A percentile compares a stretch with the other conserved stretches of the same genome.
phyloP scores from a whole-genome alignment of 2,113 vertebrate genomes.

The Megaceryle maxima region DNA sequence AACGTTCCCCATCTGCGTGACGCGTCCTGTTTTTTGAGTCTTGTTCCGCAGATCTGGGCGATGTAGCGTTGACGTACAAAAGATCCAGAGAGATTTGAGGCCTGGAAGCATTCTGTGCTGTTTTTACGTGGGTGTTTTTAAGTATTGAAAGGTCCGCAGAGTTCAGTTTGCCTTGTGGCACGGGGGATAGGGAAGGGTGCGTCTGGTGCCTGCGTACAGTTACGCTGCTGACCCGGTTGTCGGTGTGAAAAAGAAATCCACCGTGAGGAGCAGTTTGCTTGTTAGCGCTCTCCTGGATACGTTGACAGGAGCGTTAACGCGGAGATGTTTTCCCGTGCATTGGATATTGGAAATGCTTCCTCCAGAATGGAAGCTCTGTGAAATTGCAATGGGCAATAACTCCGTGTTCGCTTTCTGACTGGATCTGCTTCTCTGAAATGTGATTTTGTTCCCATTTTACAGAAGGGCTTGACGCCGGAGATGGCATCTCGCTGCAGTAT shows the following conservation, averaged over 20 bases:
- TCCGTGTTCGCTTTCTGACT: background rate
- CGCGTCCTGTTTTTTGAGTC: background rate
- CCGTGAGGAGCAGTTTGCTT: background rate
- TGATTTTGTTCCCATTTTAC: background rate
- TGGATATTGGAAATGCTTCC: background rate
- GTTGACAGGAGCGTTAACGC: accelerated
- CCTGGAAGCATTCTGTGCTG: accelerated
- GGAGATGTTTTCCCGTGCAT: background rate
- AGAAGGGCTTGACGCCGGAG: background rate
- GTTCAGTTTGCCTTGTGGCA: accelerated
- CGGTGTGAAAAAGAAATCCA: background rate
- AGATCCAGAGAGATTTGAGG: background rate
- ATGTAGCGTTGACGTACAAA: accelerated
- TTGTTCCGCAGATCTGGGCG: background rate
- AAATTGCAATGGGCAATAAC: background rate
- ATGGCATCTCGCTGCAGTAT: background rate
- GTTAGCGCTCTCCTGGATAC: background rate
- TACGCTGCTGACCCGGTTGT: background rate
- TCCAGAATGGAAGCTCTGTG: background rate
- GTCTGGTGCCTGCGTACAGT: background rate
- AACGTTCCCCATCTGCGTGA: background rate
- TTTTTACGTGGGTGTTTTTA: background rate
- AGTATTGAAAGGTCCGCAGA: background rate
- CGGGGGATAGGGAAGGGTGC: background rate
- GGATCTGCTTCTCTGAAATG: background rate